Base-by-base conservation (phyloP, 2,797 vertebrate genomes). In the Delichon dasypus region DNA sequence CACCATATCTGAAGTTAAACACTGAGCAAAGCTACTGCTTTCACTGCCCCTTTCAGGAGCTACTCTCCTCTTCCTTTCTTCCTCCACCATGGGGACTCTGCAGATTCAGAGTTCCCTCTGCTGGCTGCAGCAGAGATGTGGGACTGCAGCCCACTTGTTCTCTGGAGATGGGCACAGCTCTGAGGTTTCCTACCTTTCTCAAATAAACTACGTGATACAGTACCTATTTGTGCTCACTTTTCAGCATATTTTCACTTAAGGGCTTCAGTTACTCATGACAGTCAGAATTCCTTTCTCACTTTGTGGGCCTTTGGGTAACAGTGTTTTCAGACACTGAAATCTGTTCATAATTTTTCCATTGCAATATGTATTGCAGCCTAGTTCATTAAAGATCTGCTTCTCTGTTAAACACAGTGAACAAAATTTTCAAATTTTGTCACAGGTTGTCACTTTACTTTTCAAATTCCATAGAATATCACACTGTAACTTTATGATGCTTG, bases 61-160 rank as follows among this genome's bases (percentile, higher is more conserved):
- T 60, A 0, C 18, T 61, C 12, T 66, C 11, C 7, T 81, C 48
- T 79, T 48, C 23, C 26, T 61, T 78, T 30, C 8, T 18, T 88
- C 30, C 25, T 68, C 7, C 8, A 11, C 18, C 11, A 0, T 22
- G 51, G 13, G 9, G 9, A 48, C 30, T 65, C 50, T 32, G 22
- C 19, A 25, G 38, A 15, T 86, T 58, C 62, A 64, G 60, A 70
- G 94, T 95, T 97, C 95, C 94, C 92, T 84, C 92, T 97, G 92
- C 89, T 30, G 94, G 73, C 64, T 81, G 10, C 6, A 8, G 53
- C 73, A 60, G 60, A 66, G 53, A 42, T 1, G 0, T 38, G 45
- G 61, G 13, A 71, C 48, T 79, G 78, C 16, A 66, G 21, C 40
- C 58, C 16, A 9, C 14, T 60, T 26, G 5, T 25, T 58, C 14